phyloP scores from a whole-genome alignment of 2,113 vertebrate species.

The Oncorhynchus kisutch region DNA sequence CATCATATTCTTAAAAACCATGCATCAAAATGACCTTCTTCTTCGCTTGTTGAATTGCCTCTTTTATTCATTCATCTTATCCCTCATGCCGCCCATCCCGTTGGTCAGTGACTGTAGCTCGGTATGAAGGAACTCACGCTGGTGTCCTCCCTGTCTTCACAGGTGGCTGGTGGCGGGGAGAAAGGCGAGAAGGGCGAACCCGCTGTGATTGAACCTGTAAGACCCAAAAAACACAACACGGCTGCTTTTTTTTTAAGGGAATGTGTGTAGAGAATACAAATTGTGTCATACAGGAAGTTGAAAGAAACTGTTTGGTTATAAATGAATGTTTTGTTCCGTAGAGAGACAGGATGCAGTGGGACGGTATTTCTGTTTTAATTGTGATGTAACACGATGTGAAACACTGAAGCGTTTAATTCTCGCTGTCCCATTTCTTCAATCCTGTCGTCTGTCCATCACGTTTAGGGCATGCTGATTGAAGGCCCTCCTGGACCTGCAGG shows the following conservation, averaged over 20 bases:
- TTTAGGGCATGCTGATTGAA: conserved; percentile 96
- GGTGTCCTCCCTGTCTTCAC: conserved; percentile 33
- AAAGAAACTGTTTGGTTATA: neutral
- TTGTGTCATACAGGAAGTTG: neutral
- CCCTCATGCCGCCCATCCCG: neutral
- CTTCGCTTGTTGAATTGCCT: neutral
- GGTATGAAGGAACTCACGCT: neutral
- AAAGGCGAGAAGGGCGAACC: conserved; percentile 97
- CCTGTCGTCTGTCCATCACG: conserved; percentile 48
- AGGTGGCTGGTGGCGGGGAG: conserved; percentile 85
- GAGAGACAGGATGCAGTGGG: neutral
- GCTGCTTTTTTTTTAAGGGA: neutral
- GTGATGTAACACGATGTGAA: no score
- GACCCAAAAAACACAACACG: conserved; percentile 27
- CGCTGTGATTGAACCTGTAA: conserved; percentile 94
- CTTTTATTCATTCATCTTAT: neutral
- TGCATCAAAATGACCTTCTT: neutral
- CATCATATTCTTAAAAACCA: neutral
- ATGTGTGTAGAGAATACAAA: neutral
- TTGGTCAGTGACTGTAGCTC: neutral
- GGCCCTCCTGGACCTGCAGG: conserved; percentile 89
- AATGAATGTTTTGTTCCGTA: neutral
- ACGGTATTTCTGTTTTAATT: neutral
- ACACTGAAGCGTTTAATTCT: neutral
- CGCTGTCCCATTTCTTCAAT: conserved; percentile 55